A percentile compares a stretch with the other conserved stretches of the same genome.
These are phyloP conservation scores for Drosophila ohnishii DNA, from an alignment of 1,140 invertebrate species.

Conservation along the genomic window DNA sequence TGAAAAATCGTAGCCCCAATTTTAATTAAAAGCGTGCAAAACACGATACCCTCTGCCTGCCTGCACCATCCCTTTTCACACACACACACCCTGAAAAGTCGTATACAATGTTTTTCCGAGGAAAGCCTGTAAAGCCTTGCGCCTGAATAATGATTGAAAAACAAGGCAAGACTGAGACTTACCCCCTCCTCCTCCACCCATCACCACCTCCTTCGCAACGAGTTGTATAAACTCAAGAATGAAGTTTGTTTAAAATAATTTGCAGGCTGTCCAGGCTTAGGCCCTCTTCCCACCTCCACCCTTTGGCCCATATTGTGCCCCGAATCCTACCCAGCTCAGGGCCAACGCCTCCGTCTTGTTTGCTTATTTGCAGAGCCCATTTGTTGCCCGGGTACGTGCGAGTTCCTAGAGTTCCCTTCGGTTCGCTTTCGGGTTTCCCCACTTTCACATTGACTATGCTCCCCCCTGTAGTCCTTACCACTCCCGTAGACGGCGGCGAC, in stretches of 20 bases:
- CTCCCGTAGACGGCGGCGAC: slow-evolving; percentile 51
- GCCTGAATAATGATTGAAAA: slow-evolving; percentile 80
- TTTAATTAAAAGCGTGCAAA: slow-evolving; percentile 82
- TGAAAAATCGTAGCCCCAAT: slow-evolving; percentile 79
- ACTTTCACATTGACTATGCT: not conserved
- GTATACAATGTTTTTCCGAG: slow-evolving; percentile 68
- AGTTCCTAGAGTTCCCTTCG: slow-evolving; percentile 2
- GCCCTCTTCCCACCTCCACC: not conserved
- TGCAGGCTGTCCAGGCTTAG: slow-evolving; percentile 72
- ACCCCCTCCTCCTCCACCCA: not conserved
- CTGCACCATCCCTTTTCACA: slow-evolving; percentile 16
- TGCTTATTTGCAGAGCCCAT: slow-evolving; percentile 77
- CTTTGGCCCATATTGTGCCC: not conserved
- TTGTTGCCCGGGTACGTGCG: slow-evolving; percentile 71
- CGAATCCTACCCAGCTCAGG: slow-evolving; percentile 29
- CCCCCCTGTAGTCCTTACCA: not conserved
- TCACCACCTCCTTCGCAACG: slow-evolving; percentile 32
- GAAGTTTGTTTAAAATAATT: slow-evolving; percentile 80
- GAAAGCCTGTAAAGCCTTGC: slow-evolving; percentile 74
- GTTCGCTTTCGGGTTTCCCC: not conserved
- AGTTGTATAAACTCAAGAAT: slow-evolving; percentile 77
- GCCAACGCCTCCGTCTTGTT: slow-evolving; percentile 56
- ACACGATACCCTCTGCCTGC: slow-evolving; percentile 65
- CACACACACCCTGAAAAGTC: slow-evolving; percentile 35
- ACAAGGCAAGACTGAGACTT: slow-evolving; percentile 59